Base-by-base conservation (phyloP, 1,140 invertebrate species). In the Cryptotermes secundus region DNA sequence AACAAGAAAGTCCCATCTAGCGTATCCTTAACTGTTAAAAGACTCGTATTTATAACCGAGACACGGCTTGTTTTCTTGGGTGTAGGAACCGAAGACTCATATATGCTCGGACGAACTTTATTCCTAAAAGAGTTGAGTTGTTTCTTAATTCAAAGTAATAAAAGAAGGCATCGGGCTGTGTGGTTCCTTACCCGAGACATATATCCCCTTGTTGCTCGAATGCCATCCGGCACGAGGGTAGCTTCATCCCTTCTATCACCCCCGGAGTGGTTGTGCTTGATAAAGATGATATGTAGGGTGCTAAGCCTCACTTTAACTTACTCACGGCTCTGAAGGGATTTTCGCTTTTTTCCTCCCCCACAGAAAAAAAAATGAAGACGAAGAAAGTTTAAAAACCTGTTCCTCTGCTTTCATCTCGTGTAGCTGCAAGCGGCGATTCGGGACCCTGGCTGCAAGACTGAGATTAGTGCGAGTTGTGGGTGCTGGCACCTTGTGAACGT, bases 371-470 rank as follows among this genome's bases (percentile, higher is more conserved):
- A n/a, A 22, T 3, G 45, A 72, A 59, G 12, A 59, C 2, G n/a
- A 72, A 72, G 59, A 72, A 72, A 72, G 59, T 72, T 72, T 72
- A 72, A 72, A 72, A 72, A 72, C 59, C 59, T 72, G 59, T 72
- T 72, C 59, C 59, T 72, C 31, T 72, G 59, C 59, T 72, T 16
- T 31, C 59, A 72, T 72, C 59, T 72, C 59, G n/a, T 72, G 59
- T 72, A n/a, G 59, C 59, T 72, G 59, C 59, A 12, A 72, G 59
- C 59, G 59, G 9, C 59, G 59, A 72, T 72, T 72, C 31, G 16
- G 26, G 4, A n/a, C 2, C 59, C 0, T 31, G 26, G 9, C n/a
- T 72, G 59, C 59, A 72, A 72, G 31, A 72, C n/a, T 31, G 59
- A 31, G 26, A 72, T 26, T 31, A 72, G 59, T 72, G 59, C 59